Base-by-base conservation (phyloP, 2,888 invertebrate species). In the Patella ulyssiponensis region DNA sequence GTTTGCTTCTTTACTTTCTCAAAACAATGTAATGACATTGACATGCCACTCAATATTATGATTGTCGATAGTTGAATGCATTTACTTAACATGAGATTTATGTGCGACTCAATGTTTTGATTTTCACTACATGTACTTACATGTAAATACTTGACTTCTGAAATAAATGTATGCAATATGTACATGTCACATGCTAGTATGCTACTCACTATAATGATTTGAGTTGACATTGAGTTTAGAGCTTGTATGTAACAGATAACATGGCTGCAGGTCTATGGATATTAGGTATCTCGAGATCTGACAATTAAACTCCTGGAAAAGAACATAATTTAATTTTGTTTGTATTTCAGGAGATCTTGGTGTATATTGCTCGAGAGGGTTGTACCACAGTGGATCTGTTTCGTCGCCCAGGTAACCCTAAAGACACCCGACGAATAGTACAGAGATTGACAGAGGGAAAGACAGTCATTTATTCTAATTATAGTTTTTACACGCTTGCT, bases 401-500 rank as follows among this genome's bases (percentile, higher is more conserved):
- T 83, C 87, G 90, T 69, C 87, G 91, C 7, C 91, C 91, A 23
- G 92, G 92, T 64, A 92, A 92, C 84, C 88, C 90, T 3, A 87
- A 83, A 74, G 91, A 91, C 80, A 86, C 88, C 52, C 85, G 90
- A 73, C 82, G 86, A 52, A 90, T 92, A 71, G 89, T 90, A 23
- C 90, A 90, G 81, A 80, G 88, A 53, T 79, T 92, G 83, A 86
- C 87, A 20, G 91, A 91, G 80, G 91, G 91, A 51, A 89, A 90
- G 77, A 88, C 88, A 69, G 86, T 91, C 72, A 88, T 88, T 76
- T 90, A 88, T 81, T 83, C 87, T 73, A 88, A 90, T 79, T 92
- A 92, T 82, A 92, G 90, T 83, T 90, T 98, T 81, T 98, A 98
- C 92, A 99, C 99, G 51, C 97, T 99, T 89, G 98, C 99, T 79